Evolutionary conservation across 1,140 invertebrate species (phyloP), one percentile per base, ranked within the genome.

Genomic region (Artemia franciscana): DNA sequence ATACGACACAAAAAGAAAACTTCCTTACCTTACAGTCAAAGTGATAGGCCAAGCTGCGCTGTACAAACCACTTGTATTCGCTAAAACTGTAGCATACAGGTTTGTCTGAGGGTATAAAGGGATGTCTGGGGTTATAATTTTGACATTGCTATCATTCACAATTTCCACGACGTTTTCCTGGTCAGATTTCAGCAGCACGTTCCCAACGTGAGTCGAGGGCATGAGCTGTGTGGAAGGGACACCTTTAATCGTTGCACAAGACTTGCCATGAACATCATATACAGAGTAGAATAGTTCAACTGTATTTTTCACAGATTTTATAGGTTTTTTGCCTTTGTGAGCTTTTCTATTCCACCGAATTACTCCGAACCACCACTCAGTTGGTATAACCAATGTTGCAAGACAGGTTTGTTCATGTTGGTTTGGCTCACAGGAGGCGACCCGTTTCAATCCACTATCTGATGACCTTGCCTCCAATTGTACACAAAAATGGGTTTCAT

Each of bases 251-350:
- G 39, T 51, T 15, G 39, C 39, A 51, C 39, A 51, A 12, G 39
- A 15, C 21, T 51, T 51, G 12, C 39, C 39, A 51, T 51, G 39
- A 1, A 51, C 39, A 15, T 51, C 39, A 39, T 87, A 79, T 3
- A 89, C 84, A 4, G 85, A 86, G 69, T 89, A 91, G 1, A 85
- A 81, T 4, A 90, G 78, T 71, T 85, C 81, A 21, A 88, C 82
- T 61, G 82, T 76, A 64, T 81, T 76, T 27, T 83, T 84, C 21
- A 82, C 77, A 65, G 79, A 78, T 77, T 87, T 77, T 56, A 76
- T 66, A 66, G 70, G 78, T 66, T 62, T 77, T 65, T 51, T 51
- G 39, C 39, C 39, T 51, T 51, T 51, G 21, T 51, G 39, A 12
- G 21, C 21, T 51, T 51, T 51, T 18, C 21, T 51, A 51, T 51